These are phyloP conservation scores for Saturnia pavonia DNA, from an alignment of 2,888 invertebrate species.

Conservation along the genomic window DNA sequence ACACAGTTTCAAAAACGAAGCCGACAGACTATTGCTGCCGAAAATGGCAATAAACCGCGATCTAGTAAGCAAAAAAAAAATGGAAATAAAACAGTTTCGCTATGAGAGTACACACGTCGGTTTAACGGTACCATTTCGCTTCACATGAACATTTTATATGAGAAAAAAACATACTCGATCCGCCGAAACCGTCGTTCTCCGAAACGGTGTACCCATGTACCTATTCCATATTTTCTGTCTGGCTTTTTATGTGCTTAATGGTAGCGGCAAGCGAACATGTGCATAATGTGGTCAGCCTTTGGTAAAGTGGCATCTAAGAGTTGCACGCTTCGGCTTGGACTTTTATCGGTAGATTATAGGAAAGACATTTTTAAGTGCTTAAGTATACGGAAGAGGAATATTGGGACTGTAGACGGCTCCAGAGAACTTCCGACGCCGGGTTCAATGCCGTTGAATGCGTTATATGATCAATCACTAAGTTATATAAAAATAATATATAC, in stretches of 20 bases:
- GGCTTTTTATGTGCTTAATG: slow-evolving; percentile 1
- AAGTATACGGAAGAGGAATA: too few relatives aligned
- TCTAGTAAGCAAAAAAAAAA: not conserved
- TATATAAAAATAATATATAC: too few relatives aligned
- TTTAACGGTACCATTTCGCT: not conserved
- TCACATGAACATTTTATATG: not conserved
- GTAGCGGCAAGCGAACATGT: not conserved
- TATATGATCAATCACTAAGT: too few relatives aligned
- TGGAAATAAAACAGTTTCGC: not conserved
- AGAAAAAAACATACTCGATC: not conserved
- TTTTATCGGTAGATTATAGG: too few relatives aligned
- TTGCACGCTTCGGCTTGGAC: too few relatives aligned
- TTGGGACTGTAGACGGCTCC: too few relatives aligned
- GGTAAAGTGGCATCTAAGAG: too few relatives aligned
- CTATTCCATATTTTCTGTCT: not conserved
- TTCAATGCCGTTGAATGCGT: too few relatives aligned
- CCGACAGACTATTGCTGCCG: not conserved
- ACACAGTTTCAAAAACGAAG: not conserved
- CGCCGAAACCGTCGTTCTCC: not conserved
- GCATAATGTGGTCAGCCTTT: too few relatives aligned
- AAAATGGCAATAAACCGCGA: slow-evolving; percentile 8
- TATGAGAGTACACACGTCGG: not conserved
- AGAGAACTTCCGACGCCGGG: too few relatives aligned
- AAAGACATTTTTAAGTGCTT: too few relatives aligned
- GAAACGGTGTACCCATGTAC: not conserved